Percentiles rank a stretch among this genome's conserved stretches.
Evolutionary conservation across 2,797 vertebrate genomes (phyloP).

Genomic region (Cephalopachus bancanus): DNA sequence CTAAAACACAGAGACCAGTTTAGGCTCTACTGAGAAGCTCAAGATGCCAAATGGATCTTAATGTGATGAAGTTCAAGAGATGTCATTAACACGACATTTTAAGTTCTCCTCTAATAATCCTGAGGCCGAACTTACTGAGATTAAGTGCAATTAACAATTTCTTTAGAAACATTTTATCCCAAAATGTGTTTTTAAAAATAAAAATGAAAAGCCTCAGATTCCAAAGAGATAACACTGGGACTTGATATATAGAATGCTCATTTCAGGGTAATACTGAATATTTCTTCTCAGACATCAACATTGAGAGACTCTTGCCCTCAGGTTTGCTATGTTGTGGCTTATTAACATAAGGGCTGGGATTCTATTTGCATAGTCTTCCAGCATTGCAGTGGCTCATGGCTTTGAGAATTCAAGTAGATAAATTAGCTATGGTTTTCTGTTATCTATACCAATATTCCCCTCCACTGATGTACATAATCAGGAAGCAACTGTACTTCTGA

Average conservation of each 20-base stretch:
- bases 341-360: background rate
- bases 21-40: background rate
- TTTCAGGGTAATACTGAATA: background rate
- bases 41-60: background rate
- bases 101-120: background rate
- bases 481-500: conserved; percentile 59
- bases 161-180: background rate
- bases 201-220: background rate
- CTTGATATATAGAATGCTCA: background rate
- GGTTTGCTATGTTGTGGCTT: background rate
- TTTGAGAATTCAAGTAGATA: conserved; percentile 61
- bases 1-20: background rate
- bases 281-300: background rate
- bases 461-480: conserved; percentile 70
- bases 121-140: background rate
- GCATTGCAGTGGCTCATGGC: background rate
- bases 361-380: background rate
- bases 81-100: background rate
- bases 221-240: background rate
- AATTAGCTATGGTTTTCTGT: conserved; percentile 59
- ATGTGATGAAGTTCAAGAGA: conserved; percentile 2
- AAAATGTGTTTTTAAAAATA: conserved; percentile 18
- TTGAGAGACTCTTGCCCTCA: background rate
- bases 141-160: conserved; percentile 8
- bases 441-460: conserved; percentile 65